Evolutionary conservation across 2,113 vertebrate species (phyloP), one percentile per base, ranked within the genome.

Genomic region (Cromileptes altivelis): DNA sequence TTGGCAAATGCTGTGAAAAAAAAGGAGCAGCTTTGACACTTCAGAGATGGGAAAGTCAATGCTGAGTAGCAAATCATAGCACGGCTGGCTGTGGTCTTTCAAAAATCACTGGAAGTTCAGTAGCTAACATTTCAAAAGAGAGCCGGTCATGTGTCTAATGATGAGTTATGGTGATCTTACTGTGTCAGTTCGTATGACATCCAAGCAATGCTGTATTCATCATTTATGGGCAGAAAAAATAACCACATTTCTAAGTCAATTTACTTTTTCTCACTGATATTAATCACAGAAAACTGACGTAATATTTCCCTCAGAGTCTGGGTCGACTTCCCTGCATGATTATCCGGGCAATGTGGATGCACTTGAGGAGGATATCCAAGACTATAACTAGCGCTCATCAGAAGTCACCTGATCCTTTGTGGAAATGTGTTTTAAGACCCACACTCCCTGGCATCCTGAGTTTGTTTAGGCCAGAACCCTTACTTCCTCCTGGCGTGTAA

Each of bases 381-480:
- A 85, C 87, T 80, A 79, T 85, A 89, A 87, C 85, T 73, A 76
- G 70, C 19, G 18, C 68, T 84, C 84, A 88, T 89, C 77, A 90
- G 68, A 78, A 72, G 87, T 88, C 58, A 88, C 68, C 75, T 68
- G 82, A 91, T 91, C 81, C 70, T 62, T 68, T 79, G 77, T 85
- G 91, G 88, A 91, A 88, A 85, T 57, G 37, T 37, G 55, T 87
- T 80, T 71, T 80, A 79, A 82, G 85, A 87, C 90, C 76, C 91
- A 84, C 84, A 78, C 78, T 91, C 81, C 57, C 68, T 82, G 70
- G 81, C 77, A 91, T 92, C 84, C 91, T 91, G 85, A 88, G 78
- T 94, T 92, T 93, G 87, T 93, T 93, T 91, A 92, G 85, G 85
- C 82, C 75, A 76, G 64, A 90, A 80, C 85, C 78, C 75, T 85